These are phyloP conservation scores for Sitobion miscanthi DNA, from an alignment of 1,140 invertebrate genomes.

Conservation along the genomic window DNA sequence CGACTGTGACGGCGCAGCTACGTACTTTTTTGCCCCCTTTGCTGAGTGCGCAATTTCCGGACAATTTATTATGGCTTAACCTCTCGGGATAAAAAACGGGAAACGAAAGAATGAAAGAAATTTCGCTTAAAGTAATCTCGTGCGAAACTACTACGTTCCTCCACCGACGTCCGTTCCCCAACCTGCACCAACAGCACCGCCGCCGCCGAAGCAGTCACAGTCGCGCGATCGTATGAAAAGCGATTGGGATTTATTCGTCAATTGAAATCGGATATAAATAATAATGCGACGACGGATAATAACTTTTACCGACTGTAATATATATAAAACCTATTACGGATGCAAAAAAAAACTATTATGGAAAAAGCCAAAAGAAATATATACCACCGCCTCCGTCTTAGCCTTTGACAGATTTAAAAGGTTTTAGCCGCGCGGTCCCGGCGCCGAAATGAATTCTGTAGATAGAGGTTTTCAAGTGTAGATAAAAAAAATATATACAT, in stretches of 20 bases:
- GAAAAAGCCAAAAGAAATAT: slow-evolving; percentile 28
- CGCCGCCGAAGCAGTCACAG: background rate
- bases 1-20: slow-evolving; percentile 21
- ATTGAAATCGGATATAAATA: slow-evolving; percentile 50
- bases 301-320: slow-evolving; percentile 34
- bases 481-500: background rate
- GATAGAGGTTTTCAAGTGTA: slow-evolving; percentile 8
- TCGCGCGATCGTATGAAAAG: slow-evolving; percentile 14
- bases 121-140: slow-evolving; percentile 47
- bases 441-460: background rate
- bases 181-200: background rate
- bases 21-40: slow-evolving; percentile 12
- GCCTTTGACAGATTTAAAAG: slow-evolving; percentile 54
- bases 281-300: slow-evolving; percentile 45
- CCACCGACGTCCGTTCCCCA: background rate
- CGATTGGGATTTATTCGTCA: slow-evolving; percentile 51
- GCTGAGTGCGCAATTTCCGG: slow-evolving; percentile 45
- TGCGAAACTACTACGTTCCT: background rate
- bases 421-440: slow-evolving; percentile 5
- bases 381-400: background rate
- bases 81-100: slow-evolving; percentile 31
- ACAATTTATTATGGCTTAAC: slow-evolving; percentile 52
- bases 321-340: slow-evolving; percentile 47
- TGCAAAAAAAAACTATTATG: slow-evolving; percentile 21
- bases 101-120: slow-evolving; percentile 43